Conservation (phyloP, 2,888 invertebrate genomes). For the Aricia artaxerxes region DNA sequence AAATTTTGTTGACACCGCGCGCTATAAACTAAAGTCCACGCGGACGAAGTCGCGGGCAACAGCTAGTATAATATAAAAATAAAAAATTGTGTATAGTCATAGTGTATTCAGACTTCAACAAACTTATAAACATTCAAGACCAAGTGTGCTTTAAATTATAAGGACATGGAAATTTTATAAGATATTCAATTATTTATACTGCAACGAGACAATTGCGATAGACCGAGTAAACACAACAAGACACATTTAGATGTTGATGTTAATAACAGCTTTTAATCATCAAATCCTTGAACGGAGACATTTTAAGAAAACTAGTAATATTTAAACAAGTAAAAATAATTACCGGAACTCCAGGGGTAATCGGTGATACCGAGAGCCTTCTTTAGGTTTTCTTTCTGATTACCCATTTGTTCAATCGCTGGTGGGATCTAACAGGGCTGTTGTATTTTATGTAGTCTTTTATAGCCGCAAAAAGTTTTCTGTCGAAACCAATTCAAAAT, state of each 20-base stretch:
- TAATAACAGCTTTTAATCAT: background rate
- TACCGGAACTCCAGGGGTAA: conserved; percentile 71
- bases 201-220: background rate
- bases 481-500: background rate
- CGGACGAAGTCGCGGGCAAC: too few species aligned
- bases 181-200: background rate
- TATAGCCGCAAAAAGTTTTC: background rate
- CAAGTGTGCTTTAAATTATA: background rate
- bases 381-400: conserved; percentile 56
- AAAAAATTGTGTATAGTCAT: background rate
- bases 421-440: background rate
- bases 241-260: background rate
- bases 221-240: too few species aligned
- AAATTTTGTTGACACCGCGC: too few species aligned
- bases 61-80: too few species aligned
- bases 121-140: background rate
- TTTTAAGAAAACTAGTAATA: background rate
- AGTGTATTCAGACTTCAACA: background rate
- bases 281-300: background rate
- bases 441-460: background rate
- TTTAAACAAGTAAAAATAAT: conserved; percentile 31
- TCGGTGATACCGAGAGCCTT: conserved; percentile 58
- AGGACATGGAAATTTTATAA: background rate
- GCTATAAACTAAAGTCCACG: too few species aligned
- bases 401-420: conserved; percentile 49